Evolutionary conservation across 2,113 vertebrate species (phyloP).

Genomic region (Gnathonemus echidnorhynchus): DNA sequence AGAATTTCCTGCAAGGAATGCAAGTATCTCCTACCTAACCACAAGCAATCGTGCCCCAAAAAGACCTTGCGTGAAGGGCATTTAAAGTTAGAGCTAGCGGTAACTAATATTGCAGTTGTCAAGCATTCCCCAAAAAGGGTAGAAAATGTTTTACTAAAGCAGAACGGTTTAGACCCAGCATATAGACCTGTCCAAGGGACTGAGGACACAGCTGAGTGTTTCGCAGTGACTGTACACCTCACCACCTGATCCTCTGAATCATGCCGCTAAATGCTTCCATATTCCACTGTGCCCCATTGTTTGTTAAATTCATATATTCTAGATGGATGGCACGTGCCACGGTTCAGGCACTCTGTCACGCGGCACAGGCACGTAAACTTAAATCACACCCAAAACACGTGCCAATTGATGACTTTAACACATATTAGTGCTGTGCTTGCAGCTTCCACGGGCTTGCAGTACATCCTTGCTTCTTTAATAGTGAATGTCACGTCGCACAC

Average conservation of each 20-base stretch:
- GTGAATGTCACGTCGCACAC: background rate
- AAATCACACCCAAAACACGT: background rate
- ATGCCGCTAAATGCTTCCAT: background rate
- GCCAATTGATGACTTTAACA: background rate
- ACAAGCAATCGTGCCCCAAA: background rate
- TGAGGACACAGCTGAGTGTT: background rate
- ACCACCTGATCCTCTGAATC: background rate
- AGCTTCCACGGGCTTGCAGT: background rate
- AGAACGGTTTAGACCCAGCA: background rate
- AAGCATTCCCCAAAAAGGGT: background rate
- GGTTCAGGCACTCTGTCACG: background rate
- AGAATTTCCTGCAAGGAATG: conserved; percentile 16
- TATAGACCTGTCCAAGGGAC: background rate
- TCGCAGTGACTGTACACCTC: background rate
- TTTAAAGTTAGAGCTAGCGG: background rate
- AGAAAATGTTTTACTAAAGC: background rate
- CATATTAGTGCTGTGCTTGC: background rate
- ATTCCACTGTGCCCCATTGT: background rate
- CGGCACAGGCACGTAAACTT: background rate
- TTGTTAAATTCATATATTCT: background rate
- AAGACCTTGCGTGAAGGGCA: background rate
- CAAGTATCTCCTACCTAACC: conserved; percentile 13
- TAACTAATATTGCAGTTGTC: background rate
- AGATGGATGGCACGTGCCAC: background rate
- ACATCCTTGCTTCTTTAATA: background rate